Evolutionary conservation across 1,140 invertebrate species (phyloP).

Genomic region (Telenomus remus): DNA sequence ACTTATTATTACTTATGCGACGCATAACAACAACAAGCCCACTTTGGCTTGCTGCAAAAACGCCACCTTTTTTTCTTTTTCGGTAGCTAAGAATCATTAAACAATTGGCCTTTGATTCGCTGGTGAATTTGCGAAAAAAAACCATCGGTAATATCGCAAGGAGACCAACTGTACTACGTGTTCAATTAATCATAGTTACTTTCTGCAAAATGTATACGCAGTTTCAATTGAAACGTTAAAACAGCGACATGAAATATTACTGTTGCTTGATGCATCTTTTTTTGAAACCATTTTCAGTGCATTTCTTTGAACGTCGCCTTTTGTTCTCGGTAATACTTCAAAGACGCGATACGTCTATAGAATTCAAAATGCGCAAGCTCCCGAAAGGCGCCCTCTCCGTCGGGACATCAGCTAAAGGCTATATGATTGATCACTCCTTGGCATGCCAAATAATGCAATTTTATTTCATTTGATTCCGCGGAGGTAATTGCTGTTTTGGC

Average conservation of each 20-base stretch:
- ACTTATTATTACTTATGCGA: constrained; percentile 55
- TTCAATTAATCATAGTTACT: constrained; percentile 57
- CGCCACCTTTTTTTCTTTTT: background rate
- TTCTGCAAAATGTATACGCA: constrained; percentile 27
- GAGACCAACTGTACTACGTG: constrained; percentile 27
- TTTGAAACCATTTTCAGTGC: constrained; percentile 49
- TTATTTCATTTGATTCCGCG: constrained; percentile 75
- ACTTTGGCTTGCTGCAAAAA: background rate
- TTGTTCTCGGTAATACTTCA: constrained; percentile 56
- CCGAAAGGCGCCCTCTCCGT: constrained; percentile 48
- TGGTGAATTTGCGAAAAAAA: constrained; percentile 6
- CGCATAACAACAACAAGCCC: constrained; percentile 37
- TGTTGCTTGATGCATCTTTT: constrained; percentile 39
- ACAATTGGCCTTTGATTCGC: background rate
- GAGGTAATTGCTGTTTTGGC: constrained; percentile 75
- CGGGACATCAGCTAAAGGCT: constrained; percentile 64
- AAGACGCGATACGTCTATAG: constrained; percentile 54
- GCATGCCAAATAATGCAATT: constrained; percentile 75
- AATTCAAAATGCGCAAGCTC: constrained; percentile 43
- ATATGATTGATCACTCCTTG: constrained; percentile 73
- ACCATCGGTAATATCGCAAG: constrained; percentile 18
- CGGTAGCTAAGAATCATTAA: background rate
- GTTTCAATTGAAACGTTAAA: constrained; percentile 56
- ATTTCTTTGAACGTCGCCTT: constrained; percentile 51
- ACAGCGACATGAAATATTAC: constrained; percentile 54